Evolutionary conservation across 1,140 invertebrate species (phyloP), one percentile per base, ranked within the genome.

Genomic region (Frieseomelitta varia): DNA sequence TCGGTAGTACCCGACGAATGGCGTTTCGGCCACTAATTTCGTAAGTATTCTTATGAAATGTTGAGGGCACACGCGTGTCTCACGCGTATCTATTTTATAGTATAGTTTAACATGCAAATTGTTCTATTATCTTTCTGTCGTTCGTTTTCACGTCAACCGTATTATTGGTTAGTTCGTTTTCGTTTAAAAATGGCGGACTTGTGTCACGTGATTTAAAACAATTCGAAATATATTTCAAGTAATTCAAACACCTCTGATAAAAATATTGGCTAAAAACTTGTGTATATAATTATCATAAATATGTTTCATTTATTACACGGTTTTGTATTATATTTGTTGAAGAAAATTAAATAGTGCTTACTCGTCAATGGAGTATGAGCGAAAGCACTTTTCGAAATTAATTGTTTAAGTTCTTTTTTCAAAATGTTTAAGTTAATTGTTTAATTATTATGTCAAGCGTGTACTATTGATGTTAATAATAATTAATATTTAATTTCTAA

Each of bases 1-100:
- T 47, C 58, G 10, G 47, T 81, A 53, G 12, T 53, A 53, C 3
- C 21, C 39, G 34, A 75, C 72, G 71, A 75, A 51, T 34, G 47
- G 72, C 69, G 47, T 55, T 30, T 39, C 58, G 10, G 15, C 73
- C 6, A 47, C 6, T 65, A 34, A 81, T 53, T 75, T 81, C 71
- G 79, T 81, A 81, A 81, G 79, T 81, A 81, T 27, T 27, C 6
- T 39, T 81, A 73, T 34, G 27, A 65, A 61, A 74, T 65, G 65
- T 75, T 74, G 21, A 79, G 24, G 15, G 30, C 65, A 68, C 30
- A 56, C 14, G 15, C 21, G 10, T 51, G n/a, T 47, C 12, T 79
- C 19, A n/a, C 11, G 15, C 4, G 39, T 39, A 39, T 39, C 39
- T 34, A n/a, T 34, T 55, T 53, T 17, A 30, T 30, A n/a, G n/a